Evolutionary conservation across 37 sponge, comb jelly and placozoan genomes (phyloP), one percentile per base, ranked within the genome.

Genomic region (Bolinopsis microptera): DNA sequence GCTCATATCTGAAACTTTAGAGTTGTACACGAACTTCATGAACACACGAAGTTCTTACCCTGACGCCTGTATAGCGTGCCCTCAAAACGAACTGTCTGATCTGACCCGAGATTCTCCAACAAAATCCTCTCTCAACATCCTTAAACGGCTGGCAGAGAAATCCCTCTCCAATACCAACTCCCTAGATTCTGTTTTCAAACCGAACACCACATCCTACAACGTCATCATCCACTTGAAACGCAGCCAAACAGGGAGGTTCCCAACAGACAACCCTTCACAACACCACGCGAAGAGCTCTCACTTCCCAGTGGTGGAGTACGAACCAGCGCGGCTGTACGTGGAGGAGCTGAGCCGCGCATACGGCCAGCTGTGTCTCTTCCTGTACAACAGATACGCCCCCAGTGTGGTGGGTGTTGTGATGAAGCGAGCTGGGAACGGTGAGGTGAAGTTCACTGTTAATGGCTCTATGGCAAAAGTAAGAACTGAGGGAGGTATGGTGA

Each of bases 231-330:
- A 86, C 61, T 48, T 86, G 61, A 40, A 38, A 86, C 80, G 80
- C 1, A 77, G 33, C 37, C 34, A 77, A 32, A 77, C 80, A 32
- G 80, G 36, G 33, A 32, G 80, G 80, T 77, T 32, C 32, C 5
- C 21, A 1, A 32, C 80, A 1, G 1, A 34, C 21, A 40, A 24
- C 0, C 26, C 25, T 16, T 1, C 23, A 30, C 26, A 86, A 27
- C 90, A 86, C 90, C 90, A 86, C 35, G 41, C 90, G 13, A 86
- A 86, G 90, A 41, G 90, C 30, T 28, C 30, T 3, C 61, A 86
- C 31, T 86, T 86, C 90, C 90, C 90, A 86, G 90, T 39, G 61
- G 90, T 86, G 25, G 90, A 27, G 90, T 86, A 28, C 26, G 90
- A 86, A 25, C 90, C 90, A n/a, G 61, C 26, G 25, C 38, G 23